phyloP scores from a whole-genome alignment of 2,113 vertebrate species.

The Mastomys natalensis region DNA sequence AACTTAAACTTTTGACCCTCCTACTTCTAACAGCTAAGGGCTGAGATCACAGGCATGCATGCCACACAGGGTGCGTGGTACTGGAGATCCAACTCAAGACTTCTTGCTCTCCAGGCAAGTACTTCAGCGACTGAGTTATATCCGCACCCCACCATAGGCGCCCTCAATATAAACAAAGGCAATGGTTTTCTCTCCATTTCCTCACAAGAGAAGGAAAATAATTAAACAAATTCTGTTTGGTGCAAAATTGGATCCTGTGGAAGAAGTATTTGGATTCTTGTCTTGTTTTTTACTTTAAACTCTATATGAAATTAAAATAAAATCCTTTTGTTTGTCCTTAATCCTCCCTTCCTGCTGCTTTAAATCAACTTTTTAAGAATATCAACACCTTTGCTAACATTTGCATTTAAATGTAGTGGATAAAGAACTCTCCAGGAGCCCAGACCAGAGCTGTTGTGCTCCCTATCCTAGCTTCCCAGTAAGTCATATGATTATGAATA shows the following conservation, averaged over 20 bases:
- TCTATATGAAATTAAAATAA: slow-evolving; percentile 62
- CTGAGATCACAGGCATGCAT: neutral
- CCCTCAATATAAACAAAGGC: neutral
- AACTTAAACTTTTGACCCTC: neutral
- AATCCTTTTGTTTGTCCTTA: slow-evolving; percentile 37
- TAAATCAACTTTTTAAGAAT: slow-evolving; percentile 69
- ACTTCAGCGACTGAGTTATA: neutral
- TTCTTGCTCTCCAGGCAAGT: neutral
- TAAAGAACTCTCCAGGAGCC: slow-evolving; percentile 45
- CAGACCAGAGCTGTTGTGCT: neutral
- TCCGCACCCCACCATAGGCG: neutral
- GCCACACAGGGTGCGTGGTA: too few species aligned
- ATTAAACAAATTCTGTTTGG: neutral
- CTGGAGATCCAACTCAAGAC: neutral
- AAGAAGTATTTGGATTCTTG: slow-evolving; percentile 41
- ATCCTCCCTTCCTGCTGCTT: slow-evolving; percentile 48
- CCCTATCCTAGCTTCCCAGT: slow-evolving; percentile 27
- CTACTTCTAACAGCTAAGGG: neutral
- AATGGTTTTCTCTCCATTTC: neutral
- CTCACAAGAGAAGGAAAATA: neutral
- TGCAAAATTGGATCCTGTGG: neutral
- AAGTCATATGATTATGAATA: slow-evolving; percentile 58
- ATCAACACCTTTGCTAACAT: slow-evolving; percentile 61
- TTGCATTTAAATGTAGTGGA: slow-evolving; percentile 74
- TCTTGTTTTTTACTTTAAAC: slow-evolving; percentile 63